A percentile compares a stretch with the other conserved stretches of the same genome.
These are phyloP conservation scores for Etia nguti DNA, from an alignment of 2,113 vertebrate species.

Conservation along the genomic window DNA sequence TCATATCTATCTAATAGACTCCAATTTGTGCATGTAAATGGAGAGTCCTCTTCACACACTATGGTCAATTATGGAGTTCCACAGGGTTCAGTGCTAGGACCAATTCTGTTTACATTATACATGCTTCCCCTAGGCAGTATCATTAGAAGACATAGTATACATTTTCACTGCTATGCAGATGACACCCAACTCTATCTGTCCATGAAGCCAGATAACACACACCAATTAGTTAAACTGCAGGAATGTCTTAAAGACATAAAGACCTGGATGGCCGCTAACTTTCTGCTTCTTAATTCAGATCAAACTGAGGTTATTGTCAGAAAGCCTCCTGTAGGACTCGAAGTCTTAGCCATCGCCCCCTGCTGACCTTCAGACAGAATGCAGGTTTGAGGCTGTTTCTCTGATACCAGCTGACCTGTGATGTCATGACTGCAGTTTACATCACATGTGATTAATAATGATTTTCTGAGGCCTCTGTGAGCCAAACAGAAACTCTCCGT, in stretches of 20 bases:
- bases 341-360: not conserved
- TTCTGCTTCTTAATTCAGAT: not conserved
- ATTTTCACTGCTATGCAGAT: rapidly evolving
- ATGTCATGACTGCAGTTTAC: not conserved
- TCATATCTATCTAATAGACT: not conserved
- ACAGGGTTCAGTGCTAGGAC: not conserved
- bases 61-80: not conserved
- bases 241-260: not conserved
- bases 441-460: not conserved
- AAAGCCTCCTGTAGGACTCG: not conserved
- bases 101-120: not conserved
- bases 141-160: too few relatives aligned
- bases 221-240: too few relatives aligned
- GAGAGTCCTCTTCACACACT: not conserved
- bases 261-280: not conserved
- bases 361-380: not conserved
- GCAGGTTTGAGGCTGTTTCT: not conserved
- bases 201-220: too few relatives aligned
- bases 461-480: not conserved
- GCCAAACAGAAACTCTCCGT: not conserved
- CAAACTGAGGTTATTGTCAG: not conserved
- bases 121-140: too few relatives aligned
- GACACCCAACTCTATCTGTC: too few relatives aligned
- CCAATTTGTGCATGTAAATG: rapidly evolving
- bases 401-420: not conserved